A percentile compares a stretch with the other conserved stretches of the same genome.
phyloP scores from a whole-genome alignment of 2,113 vertebrate genomes.

The Austrofundulus limnaeus region DNA sequence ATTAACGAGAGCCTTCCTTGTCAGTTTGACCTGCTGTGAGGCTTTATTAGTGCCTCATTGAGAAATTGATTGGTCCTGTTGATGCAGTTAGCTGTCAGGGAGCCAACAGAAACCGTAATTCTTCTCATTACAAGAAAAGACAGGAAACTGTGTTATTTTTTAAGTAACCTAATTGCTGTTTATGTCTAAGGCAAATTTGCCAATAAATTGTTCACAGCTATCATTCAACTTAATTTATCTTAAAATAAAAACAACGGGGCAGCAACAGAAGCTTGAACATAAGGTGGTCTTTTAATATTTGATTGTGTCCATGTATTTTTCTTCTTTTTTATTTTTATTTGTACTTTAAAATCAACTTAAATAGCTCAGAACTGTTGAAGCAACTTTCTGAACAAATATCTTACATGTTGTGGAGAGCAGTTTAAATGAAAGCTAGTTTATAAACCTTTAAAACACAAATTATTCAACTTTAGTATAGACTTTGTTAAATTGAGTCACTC shows the following conservation, averaged over 20 bases:
- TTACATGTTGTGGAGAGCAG: too few relatives aligned
- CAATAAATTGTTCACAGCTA: background rate
- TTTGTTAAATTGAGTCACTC: too few relatives aligned
- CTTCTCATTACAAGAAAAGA: background rate
- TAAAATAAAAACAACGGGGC: background rate
- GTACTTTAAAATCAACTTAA: too few relatives aligned
- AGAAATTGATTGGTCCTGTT: slow-evolving; percentile 5
- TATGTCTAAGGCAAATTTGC: background rate
- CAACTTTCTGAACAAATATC: too few relatives aligned
- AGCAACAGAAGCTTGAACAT: background rate
- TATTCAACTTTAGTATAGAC: too few relatives aligned
- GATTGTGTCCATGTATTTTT: background rate
- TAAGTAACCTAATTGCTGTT: background rate
- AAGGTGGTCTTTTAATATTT: background rate
- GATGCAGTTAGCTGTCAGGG: background rate
- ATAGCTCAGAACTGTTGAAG: too few relatives aligned
- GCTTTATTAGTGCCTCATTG: background rate
- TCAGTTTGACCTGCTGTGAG: background rate
- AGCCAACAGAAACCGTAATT: background rate
- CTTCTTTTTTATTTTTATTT: background rate
- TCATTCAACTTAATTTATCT: background rate
- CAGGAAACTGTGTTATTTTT: background rate
- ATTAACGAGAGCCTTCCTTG: slow-evolving; percentile 1
- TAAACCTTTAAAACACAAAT: too few relatives aligned
- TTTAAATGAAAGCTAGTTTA: too few relatives aligned